Percentiles rank a stretch among this genome's conserved stretches.
These are phyloP conservation scores for Schmidtea mediterranea DNA, from an alignment of 1,140 invertebrate species.

Conservation along the genomic window DNA sequence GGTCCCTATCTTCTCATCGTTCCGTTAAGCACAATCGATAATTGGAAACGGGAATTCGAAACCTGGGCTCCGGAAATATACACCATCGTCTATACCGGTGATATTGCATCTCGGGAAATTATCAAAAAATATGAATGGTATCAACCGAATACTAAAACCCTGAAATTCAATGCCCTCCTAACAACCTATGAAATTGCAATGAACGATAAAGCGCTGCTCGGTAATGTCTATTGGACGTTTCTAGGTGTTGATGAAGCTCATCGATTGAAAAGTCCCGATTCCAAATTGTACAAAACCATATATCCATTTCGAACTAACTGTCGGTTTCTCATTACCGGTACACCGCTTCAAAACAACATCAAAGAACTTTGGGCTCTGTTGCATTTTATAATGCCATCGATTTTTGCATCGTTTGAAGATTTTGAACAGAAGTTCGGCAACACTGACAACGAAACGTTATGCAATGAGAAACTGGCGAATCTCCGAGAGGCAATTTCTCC, in stretches of 20 bases:
- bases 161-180: conserved; percentile 85
- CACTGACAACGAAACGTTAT: conserved; percentile 91
- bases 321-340: conserved; percentile 62
- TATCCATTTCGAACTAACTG: conserved; percentile 84
- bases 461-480: conserved; percentile 28
- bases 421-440: conserved; percentile 39
- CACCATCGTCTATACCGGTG: conserved; percentile 29
- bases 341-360: conserved; percentile 84
- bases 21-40: conserved; percentile 29
- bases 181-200: conserved; percentile 95
- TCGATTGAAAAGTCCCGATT: conserved; percentile 88
- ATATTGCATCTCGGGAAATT: conserved; percentile 37
- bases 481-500: conserved; percentile 81
- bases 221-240: conserved; percentile 63
- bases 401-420: conserved; percentile 42
- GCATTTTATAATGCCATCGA: conserved; percentile 90
- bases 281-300: conserved; percentile 71
- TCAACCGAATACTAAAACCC: conserved; percentile 39
- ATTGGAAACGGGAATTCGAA: conserved; percentile 30
- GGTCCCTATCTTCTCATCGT: conserved; percentile 31
- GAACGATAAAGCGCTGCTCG: conserved; percentile 74
- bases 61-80: conserved; percentile 30
- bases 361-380: conserved; percentile 89
- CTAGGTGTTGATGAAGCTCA: conserved; percentile 90
- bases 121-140: conserved; percentile 83